A percentile compares a stretch with the other conserved stretches of the same genome.
Evolutionary conservation across 2,113 vertebrate genomes (phyloP).

Genomic region (Mustela nigripes): DNA sequence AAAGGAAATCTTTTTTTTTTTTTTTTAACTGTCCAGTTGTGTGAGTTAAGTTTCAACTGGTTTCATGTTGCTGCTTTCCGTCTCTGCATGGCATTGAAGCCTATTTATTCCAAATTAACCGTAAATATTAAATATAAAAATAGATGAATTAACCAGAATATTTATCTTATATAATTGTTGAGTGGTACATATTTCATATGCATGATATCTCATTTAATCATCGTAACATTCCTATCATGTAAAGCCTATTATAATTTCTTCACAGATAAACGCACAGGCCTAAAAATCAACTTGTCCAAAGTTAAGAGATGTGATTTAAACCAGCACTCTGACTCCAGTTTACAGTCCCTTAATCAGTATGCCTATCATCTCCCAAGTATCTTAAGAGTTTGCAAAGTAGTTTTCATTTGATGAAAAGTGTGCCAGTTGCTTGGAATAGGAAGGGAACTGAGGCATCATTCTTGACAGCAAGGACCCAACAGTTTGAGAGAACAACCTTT

Average conservation of each 20-base stretch:
- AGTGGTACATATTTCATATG: not conserved
- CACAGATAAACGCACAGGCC: not conserved
- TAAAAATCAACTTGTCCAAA: not conserved
- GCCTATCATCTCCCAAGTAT: not conserved
- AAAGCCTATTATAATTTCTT: not conserved
- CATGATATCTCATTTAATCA: not conserved
- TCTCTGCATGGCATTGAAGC: not conserved
- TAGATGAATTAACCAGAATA: not conserved
- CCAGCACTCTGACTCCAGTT: not conserved
- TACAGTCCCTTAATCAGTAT: not conserved
- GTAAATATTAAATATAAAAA: not conserved
- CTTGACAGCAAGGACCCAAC: not conserved
- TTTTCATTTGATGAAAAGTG: not conserved
- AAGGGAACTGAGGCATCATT: not conserved
- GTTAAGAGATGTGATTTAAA: constrained; percentile 24
- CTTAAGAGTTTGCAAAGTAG: not conserved
- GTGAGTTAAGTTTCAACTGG: constrained; percentile 32
- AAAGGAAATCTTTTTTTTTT: not conserved
- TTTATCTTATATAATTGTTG: not conserved
- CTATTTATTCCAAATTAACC: not conserved
- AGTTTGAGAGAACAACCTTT: not conserved
- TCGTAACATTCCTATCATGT: not conserved
- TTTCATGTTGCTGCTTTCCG: constrained; percentile 42
- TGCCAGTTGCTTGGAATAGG: not conserved
- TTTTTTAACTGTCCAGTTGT: not conserved